Conservation (phyloP, 2,113 vertebrate species). For the Macrotus californicus region DNA sequence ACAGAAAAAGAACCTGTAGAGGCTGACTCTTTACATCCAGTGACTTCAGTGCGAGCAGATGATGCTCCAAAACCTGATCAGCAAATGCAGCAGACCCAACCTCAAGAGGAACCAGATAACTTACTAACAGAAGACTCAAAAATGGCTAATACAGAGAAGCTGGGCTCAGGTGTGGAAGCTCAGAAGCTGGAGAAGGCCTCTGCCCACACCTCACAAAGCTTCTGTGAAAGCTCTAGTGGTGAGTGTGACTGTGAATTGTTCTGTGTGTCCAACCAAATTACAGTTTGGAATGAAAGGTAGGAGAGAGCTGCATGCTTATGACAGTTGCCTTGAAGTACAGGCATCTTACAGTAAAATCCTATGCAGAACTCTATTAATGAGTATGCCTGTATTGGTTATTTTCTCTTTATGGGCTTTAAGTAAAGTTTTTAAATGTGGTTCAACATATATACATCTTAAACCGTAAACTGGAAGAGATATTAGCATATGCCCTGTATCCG, state of each 20-base stretch:
- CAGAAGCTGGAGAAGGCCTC: constrained; percentile 57
- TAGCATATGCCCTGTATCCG: not conserved
- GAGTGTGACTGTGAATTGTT: constrained; percentile 64
- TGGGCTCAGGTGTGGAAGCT: constrained; percentile 1
- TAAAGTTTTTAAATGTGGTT: not conserved
- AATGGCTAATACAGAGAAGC: constrained; percentile 20
- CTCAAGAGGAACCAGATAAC: constrained; percentile 20
- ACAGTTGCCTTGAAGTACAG: not conserved
- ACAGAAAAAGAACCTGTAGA: not conserved
- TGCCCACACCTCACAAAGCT: constrained; percentile 77
- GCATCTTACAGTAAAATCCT: not conserved
- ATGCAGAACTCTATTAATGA: not conserved
- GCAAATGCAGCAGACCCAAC: constrained; percentile 23
- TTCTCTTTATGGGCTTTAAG: not conserved
- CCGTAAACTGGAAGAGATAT: not conserved
- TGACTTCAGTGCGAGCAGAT: not conserved
- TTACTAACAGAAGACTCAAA: not conserved
- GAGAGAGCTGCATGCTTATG: not conserved
- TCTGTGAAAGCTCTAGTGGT: constrained; percentile 90
- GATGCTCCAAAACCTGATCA: not conserved
- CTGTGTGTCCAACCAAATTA: not conserved
- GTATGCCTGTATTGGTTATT: not conserved
- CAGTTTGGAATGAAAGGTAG: not conserved
- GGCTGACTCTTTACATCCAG: constrained; percentile 7
- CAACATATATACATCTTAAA: not conserved